A percentile compares a stretch with the other conserved stretches of the same genome.
Conservation (phyloP, 2,888 invertebrate genomes). For the Iphiclides podalirius region DNA sequence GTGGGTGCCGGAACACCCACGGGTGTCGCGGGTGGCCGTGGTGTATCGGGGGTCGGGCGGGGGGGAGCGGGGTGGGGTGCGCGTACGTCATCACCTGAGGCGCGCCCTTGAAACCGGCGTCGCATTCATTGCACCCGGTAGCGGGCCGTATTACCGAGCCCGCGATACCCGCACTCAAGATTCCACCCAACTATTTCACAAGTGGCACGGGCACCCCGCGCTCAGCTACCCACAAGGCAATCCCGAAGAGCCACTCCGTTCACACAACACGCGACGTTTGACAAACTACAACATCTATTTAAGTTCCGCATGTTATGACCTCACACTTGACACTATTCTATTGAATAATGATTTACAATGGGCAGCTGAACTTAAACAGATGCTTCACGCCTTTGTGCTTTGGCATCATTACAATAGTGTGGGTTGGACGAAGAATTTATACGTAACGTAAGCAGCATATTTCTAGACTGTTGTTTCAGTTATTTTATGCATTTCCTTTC, state of each 20-base stretch:
- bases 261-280: conserved; percentile 9
- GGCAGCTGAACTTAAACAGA: conserved; percentile 24
- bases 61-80: conserved; percentile 28
- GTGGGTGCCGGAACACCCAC: conserved; percentile 77
- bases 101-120: conserved; percentile 78
- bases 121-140: conserved; percentile 80
- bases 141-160: conserved; percentile 66
- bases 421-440: conserved; percentile 17
- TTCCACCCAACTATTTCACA: conserved; percentile 42
- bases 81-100: conserved; percentile 80
- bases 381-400: conserved; percentile 24
- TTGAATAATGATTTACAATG: conserved; percentile 24
- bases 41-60: conserved; percentile 39
- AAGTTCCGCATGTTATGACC: conserved; percentile 21
- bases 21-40: conserved; percentile 48
- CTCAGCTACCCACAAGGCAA: conserved; percentile 17
- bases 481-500: conserved; percentile 15
- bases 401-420: conserved; percentile 22
- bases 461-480: conserved; percentile 19
- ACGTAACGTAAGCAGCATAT: conserved; percentile 16
- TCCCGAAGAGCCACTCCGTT: background rate
- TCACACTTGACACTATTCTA: conserved; percentile 23
- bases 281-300: conserved; percentile 18
- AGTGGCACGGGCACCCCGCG: conserved; percentile 25
- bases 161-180: conserved; percentile 60